A percentile compares a stretch with the other conserved stretches of the same genome.
These are phyloP conservation scores for Drosophila siamana DNA, from an alignment of 2,888 invertebrate genomes.

Conservation along the genomic window DNA sequence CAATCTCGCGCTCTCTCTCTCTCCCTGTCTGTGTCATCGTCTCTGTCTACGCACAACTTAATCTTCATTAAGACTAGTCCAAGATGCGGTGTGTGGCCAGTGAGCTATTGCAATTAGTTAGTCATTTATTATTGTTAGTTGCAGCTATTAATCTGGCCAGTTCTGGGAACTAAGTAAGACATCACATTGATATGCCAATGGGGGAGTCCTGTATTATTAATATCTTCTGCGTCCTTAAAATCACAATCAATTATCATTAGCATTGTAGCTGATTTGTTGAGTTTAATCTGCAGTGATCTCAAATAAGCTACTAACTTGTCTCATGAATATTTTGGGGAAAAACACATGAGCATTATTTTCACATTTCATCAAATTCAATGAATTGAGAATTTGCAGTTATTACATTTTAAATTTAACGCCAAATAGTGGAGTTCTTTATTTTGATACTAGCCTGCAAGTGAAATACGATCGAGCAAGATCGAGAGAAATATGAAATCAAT, in stretches of 20 bases:
- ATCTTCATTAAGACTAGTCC: constrained; percentile 61
- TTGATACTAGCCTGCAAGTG: too few relatives aligned
- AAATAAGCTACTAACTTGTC: background rate
- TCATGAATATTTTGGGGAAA: background rate
- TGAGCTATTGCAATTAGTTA: constrained; percentile 56
- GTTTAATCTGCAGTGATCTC: background rate
- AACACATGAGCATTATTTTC: background rate
- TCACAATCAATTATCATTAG: background rate
- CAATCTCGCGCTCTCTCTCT: background rate
- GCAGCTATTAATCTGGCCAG: constrained; percentile 25
- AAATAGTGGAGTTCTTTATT: too few relatives aligned
- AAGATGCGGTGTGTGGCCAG: constrained; percentile 49
- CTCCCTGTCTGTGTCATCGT: too few relatives aligned
- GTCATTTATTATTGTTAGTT: constrained; percentile 61
- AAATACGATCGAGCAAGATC: background rate
- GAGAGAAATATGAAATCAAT: too few relatives aligned
- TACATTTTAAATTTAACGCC: too few relatives aligned
- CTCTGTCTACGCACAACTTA: constrained; percentile 43
- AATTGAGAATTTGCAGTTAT: too few relatives aligned
- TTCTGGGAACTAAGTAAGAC: constrained; percentile 30
- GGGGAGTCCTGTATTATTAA: constrained; percentile 2
- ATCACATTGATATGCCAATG: constrained; percentile 12
- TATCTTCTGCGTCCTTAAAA: background rate
- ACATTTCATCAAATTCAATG: too few relatives aligned
- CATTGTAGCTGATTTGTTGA: background rate